phyloP scores from a whole-genome alignment of 1,140 invertebrate species.

The Camponotus floridanus region DNA sequence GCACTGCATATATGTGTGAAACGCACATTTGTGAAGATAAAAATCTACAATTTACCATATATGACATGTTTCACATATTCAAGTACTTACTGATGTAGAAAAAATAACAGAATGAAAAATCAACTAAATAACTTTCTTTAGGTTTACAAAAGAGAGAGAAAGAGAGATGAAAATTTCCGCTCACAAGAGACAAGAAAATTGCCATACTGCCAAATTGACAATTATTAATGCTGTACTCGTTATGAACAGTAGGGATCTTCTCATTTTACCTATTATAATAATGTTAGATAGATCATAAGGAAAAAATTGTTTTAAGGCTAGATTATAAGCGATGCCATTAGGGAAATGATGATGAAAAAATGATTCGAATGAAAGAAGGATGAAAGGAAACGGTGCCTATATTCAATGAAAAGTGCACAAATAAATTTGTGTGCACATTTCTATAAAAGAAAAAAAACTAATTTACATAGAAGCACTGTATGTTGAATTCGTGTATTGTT shows the following conservation, averaged over 20 bases:
- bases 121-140: slow-evolving; percentile 49
- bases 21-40: slow-evolving; percentile 4
- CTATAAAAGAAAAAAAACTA: slow-evolving; percentile 74
- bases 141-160: slow-evolving; percentile 53
- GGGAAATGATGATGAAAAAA: slow-evolving; percentile 69
- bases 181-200: slow-evolving; percentile 82
- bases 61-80: slow-evolving; percentile 57
- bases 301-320: slow-evolving; percentile 81
- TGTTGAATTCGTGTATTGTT: slow-evolving; percentile 81
- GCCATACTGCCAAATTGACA: slow-evolving; percentile 86
- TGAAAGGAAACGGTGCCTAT: slow-evolving; percentile 82
- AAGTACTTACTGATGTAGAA: slow-evolving; percentile 67
- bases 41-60: slow-evolving; percentile 23
- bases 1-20: slow-evolving; percentile 12
- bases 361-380: slow-evolving; percentile 74
- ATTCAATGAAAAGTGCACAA: slow-evolving; percentile 76
- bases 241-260: slow-evolving; percentile 84
- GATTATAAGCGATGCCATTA: slow-evolving; percentile 79
- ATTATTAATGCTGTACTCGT: slow-evolving; percentile 83
- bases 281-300: slow-evolving; percentile 84
- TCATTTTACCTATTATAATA: slow-evolving; percentile 81
- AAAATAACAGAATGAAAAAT: slow-evolving; percentile 16
- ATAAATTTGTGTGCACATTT: slow-evolving; percentile 71
- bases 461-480: slow-evolving; percentile 82
- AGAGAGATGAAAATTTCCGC: slow-evolving; percentile 77